phyloP scores from a whole-genome alignment of 2,797 vertebrate genomes.

The Artibeus lituratus region DNA sequence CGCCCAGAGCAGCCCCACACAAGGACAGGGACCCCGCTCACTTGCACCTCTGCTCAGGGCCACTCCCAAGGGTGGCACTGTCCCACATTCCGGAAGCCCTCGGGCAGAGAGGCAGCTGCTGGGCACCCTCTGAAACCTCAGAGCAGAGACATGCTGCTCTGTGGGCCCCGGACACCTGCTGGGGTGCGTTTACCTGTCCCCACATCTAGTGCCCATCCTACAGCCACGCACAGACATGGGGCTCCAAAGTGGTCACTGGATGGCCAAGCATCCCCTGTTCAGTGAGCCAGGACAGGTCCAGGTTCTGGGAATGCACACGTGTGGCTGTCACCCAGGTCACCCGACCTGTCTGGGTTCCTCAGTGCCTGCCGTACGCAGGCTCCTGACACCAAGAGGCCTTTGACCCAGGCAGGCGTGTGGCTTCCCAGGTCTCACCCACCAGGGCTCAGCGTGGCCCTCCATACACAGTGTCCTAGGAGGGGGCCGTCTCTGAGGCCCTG shows the following conservation, averaged over 20 bases:
- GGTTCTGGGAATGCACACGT: rapidly evolving
- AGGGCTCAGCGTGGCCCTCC: rapidly evolving
- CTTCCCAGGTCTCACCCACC: rapidly evolving
- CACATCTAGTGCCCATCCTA: rapidly evolving
- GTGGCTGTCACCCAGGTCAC: rapidly evolving
- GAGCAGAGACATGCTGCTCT: rapidly evolving
- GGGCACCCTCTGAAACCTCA: rapidly evolving
- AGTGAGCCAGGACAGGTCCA: no score
- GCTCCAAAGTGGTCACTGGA: rapidly evolving
- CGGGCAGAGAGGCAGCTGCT: background rate
- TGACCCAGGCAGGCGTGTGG: rapidly evolving
- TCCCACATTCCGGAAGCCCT: rapidly evolving
- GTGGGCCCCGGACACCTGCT: rapidly evolving
- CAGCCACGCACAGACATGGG: rapidly evolving
- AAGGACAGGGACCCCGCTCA: rapidly evolving
- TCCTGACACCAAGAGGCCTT: no score
- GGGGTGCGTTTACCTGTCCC: rapidly evolving
- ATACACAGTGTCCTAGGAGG: background rate
- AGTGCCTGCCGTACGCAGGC: background rate
- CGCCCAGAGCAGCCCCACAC: rapidly evolving
- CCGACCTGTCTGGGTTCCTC: background rate
- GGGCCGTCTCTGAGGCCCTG: background rate
- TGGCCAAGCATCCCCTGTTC: rapidly evolving
- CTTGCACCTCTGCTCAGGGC: rapidly evolving
- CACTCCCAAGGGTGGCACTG: rapidly evolving